Evolutionary conservation across 2,113 vertebrate genomes (phyloP).

Genomic region (Struthidea cinerea): DNA sequence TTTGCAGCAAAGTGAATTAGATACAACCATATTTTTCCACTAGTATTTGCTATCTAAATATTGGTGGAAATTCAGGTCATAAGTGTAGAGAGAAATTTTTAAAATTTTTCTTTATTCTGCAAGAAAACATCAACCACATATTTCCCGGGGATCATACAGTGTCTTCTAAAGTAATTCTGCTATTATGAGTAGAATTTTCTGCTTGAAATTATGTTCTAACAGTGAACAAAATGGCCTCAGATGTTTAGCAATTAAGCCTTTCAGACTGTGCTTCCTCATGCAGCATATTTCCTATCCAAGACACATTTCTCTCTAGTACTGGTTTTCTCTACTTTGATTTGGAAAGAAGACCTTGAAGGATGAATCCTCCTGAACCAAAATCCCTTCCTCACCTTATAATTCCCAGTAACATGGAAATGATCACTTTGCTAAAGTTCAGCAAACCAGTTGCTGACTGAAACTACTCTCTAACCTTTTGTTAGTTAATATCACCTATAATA

Average conservation of each 20-base stretch:
- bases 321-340: not conserved
- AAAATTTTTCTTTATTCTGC: rapidly evolving
- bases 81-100: not conserved
- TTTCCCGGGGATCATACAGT: not conserved
- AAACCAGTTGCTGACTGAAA: not conserved
- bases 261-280: not conserved
- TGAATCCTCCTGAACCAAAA: not conserved
- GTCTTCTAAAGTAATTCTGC: not conserved
- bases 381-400: not conserved
- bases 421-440: not conserved
- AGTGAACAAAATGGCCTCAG: not conserved
- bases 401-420: not conserved
- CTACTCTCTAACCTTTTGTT: not conserved
- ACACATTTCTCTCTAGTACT: not conserved
- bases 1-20: not conserved
- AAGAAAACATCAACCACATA: not conserved
- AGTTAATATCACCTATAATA: not conserved
- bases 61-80: not conserved
- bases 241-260: not conserved
- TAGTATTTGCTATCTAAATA: not conserved
- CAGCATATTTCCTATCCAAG: not conserved
- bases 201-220: not conserved
- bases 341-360: not conserved
- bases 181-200: not conserved
- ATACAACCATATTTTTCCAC: not conserved